phyloP scores from a whole-genome alignment of 2,888 invertebrate genomes.

The Poecilobothrus nobilitatus region DNA sequence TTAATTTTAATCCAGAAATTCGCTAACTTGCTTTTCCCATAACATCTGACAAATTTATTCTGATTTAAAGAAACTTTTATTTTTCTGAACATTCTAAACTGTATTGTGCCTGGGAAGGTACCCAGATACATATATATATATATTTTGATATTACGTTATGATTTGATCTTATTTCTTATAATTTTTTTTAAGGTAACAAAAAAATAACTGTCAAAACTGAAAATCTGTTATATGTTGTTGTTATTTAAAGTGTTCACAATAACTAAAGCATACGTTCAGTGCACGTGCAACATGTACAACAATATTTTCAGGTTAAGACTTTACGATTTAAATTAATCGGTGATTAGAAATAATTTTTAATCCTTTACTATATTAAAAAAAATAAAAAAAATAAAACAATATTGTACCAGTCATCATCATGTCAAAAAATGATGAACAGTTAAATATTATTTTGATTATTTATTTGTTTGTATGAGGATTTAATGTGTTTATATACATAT shows the following conservation, averaged over 20 bases:
- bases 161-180: background rate
- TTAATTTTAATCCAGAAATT: too few species aligned
- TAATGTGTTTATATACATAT: too few species aligned
- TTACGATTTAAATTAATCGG: conserved; percentile 43
- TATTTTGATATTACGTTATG: background rate
- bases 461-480: too few species aligned
- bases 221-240: background rate
- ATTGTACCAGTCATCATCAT: background rate
- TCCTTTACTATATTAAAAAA: conserved; percentile 15
- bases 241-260: conserved; percentile 11
- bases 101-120: too few species aligned
- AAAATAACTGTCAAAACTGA: background rate
- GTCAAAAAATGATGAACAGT: background rate
- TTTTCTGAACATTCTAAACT: too few species aligned
- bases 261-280: background rate
- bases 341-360: conserved; percentile 38
- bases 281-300: conserved; percentile 32
- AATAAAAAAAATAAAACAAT: background rate
- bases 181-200: background rate
- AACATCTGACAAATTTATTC: too few species aligned
- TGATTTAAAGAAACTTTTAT: too few species aligned
- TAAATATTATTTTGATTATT: background rate
- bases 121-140: too few species aligned
- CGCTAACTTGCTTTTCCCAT: too few species aligned
- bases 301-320: conserved; percentile 39